Percentiles rank a stretch among this genome's conserved stretches.
These are phyloP conservation scores for Drosophila ercepeae DNA, from an alignment of 1,140 invertebrate genomes.

Conservation along the genomic window DNA sequence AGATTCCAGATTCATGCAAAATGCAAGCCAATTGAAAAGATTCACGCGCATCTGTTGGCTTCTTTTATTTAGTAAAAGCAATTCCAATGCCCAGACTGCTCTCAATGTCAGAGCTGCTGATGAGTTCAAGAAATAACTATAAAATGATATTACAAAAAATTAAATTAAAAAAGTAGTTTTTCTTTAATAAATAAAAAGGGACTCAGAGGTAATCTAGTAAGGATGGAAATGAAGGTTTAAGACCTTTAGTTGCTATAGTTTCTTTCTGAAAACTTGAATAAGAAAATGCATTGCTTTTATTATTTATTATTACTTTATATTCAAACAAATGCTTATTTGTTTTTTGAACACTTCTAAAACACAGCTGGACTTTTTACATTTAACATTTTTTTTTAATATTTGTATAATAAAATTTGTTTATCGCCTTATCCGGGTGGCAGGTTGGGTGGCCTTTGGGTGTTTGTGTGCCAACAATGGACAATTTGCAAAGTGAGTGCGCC, in stretches of 20 bases:
- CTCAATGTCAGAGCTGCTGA: constrained; percentile 54
- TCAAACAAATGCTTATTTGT: constrained; percentile 39
- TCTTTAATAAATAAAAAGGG: no score
- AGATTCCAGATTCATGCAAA: constrained; percentile 66
- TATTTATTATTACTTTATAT: constrained; percentile 20
- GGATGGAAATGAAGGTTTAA: no score
- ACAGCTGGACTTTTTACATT: no score
- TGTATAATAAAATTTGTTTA: no score
- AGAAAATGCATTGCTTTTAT: no score
- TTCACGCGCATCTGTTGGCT: constrained; percentile 51
- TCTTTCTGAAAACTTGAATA: not conserved
- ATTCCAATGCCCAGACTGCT: constrained; percentile 24
- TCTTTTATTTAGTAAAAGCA: constrained; percentile 37
- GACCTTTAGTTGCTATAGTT: no score
- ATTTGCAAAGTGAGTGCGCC: constrained; percentile 59
- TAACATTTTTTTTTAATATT: no score
- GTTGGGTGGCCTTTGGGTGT: constrained; percentile 16
- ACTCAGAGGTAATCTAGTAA: no score
- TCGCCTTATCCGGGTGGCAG: constrained; percentile 19
- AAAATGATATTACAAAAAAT: not conserved
- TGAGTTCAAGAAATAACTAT: not conserved
- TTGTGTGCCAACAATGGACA: constrained; percentile 69
- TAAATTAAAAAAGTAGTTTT: not conserved
- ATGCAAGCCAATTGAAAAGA: constrained; percentile 74
- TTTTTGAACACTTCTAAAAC: no score